Evolutionary conservation across 2,888 invertebrate species (phyloP), one percentile per base, ranked within the genome.

Genomic region (Salpingus planirostris): DNA sequence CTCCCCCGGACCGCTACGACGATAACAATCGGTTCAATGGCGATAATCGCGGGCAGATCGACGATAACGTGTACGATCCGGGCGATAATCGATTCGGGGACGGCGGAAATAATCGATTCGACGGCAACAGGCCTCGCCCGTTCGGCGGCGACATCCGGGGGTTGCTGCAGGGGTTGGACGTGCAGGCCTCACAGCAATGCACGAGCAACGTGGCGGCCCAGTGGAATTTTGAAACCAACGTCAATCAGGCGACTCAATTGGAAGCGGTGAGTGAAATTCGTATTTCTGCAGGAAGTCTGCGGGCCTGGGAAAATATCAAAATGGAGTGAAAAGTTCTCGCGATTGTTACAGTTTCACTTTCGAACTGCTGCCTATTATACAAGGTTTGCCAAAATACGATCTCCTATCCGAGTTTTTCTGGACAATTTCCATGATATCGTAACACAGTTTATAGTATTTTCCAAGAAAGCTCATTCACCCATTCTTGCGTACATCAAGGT

Each of bases 161-260:
- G 40, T 69, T 83, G 23, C 58, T 88, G 41, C 71, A 76, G 24
- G 78, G 80, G 38, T 70, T 85, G 13, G 88, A 88, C 57, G 73
- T 79, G 15, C 76, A 81, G 52, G 78, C 85, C 6, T 80, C 86
- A 0, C 77, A 81, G 56, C 81, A 85, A 60, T 89, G 88, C 54
- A 84, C 84, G 0, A 79, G 78, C 29, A 88, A 88, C 60, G 88
- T 89, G n/a, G 81, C 77, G 0, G 84, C 86, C 1, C 89, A 89
- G 55, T 89, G 89, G 89, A 80, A 81, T 59, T 89, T 87, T 54
- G 88, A 89, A 64, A 88, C 88, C 3, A 81, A 88, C 55, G 85
- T 88, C 21, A 87, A 85, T 63, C 83, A 85, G 59, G 77, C 71
- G 26, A 83, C 84, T 1, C 88, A 89, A 64, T 67, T 83, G 46